A percentile compares a stretch with the other conserved stretches of the same genome.
Evolutionary conservation across 2,113 vertebrate genomes (phyloP).

Genomic region (Psophia crepitans): DNA sequence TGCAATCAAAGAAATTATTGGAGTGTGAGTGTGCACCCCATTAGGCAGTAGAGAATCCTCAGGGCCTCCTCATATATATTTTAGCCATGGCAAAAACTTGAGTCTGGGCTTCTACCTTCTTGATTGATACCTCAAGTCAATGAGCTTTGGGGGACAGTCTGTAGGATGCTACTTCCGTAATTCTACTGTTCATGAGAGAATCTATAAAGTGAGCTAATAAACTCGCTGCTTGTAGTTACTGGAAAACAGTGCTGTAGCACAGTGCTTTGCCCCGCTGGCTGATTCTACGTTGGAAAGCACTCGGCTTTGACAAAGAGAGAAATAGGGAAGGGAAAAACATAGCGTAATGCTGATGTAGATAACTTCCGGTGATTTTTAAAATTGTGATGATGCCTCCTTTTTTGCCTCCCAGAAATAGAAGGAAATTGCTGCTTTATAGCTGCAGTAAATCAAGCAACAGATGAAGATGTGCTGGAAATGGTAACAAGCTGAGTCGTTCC

Average conservation of each 20-base stretch:
- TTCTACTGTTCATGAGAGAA: background rate
- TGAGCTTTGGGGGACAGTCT: background rate
- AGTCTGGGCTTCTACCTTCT: background rate
- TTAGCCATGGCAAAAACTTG: background rate
- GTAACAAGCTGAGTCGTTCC: conserved; percentile 8
- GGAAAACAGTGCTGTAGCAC: background rate
- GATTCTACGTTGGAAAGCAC: background rate
- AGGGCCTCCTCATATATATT: background rate
- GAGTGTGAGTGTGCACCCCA: background rate
- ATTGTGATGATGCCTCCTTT: background rate
- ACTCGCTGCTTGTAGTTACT: background rate
- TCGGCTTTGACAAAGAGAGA: background rate
- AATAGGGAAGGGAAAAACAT: background rate
- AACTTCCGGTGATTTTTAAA: background rate
- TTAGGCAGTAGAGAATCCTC: background rate
- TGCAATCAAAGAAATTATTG: background rate
- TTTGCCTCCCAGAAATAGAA: background rate
- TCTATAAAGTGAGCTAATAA: background rate
- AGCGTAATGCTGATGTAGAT: background rate
- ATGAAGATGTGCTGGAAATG: conserved; percentile 20
- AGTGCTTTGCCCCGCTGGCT: background rate
- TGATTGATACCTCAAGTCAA: background rate
- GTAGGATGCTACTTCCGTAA: background rate
- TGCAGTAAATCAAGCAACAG: conserved; percentile 16
- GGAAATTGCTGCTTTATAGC: background rate